Percentiles rank a stretch among this genome's conserved stretches.
Conservation (phyloP, 2,797 vertebrate genomes). For the Esox lucius region DNA sequence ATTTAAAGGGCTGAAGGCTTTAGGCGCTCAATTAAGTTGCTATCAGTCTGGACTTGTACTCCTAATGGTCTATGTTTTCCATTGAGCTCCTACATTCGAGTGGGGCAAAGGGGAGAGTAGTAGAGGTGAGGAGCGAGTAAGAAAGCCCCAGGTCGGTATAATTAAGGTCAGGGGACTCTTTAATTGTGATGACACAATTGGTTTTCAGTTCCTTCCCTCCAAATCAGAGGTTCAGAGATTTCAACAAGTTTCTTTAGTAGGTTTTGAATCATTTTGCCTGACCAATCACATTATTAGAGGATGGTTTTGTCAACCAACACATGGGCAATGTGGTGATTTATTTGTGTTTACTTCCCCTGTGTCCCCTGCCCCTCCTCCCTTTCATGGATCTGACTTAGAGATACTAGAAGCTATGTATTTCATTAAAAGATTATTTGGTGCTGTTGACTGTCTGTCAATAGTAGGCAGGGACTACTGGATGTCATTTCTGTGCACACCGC, state of each 20-base stretch:
- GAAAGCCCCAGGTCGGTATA: slow-evolving; percentile 90
- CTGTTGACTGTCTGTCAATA: slow-evolving; percentile 68
- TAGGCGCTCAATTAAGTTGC: slow-evolving; percentile 98
- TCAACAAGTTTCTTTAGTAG: slow-evolving; percentile 80
- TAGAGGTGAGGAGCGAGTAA: slow-evolving; percentile 4
- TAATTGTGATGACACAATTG: slow-evolving; percentile 96
- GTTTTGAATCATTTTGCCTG: slow-evolving; percentile 79
- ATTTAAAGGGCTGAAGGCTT: slow-evolving; percentile 95
- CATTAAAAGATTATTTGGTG: slow-evolving; percentile 62
- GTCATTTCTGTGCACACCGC: slow-evolving; percentile 59
- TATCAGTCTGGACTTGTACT: slow-evolving; percentile 94
- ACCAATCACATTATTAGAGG: slow-evolving; percentile 75
- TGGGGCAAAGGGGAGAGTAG: slow-evolving; percentile 38
- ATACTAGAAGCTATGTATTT: slow-evolving; percentile 38
- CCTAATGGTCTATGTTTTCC: slow-evolving; percentile 92
- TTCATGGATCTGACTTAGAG: slow-evolving; percentile 47
- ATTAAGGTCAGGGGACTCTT: slow-evolving; percentile 97
- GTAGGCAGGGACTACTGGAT: slow-evolving; percentile 71
- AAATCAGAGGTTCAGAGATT: slow-evolving; percentile 76
- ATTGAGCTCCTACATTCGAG: slow-evolving; percentile 83
- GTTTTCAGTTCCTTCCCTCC: slow-evolving; percentile 83
- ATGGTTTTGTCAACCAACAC: slow-evolving; percentile 53
- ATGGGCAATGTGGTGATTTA: slow-evolving; percentile 52
- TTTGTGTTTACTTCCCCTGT: slow-evolving; percentile 34
- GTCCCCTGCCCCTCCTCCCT: not conserved